Base-by-base conservation (phyloP, 1,140 invertebrate species). In the Orius laevigatus region DNA sequence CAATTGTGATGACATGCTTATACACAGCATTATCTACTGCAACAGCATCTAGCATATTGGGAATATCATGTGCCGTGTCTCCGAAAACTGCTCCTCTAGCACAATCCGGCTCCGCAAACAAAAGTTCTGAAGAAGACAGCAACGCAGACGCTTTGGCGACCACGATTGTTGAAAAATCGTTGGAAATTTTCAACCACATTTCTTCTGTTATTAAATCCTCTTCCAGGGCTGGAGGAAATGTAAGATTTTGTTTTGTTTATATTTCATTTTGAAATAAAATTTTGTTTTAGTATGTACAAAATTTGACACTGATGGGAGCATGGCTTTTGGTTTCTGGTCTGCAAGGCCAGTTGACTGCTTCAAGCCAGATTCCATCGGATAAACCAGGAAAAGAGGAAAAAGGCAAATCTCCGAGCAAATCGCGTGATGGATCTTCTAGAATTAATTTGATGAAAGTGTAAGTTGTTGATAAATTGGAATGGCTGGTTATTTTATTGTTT, bases 321-420 rank as follows among this genome's bases (percentile, higher is more conserved):
- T 93, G 88, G 88, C 69, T 91, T 18, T 62, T 92, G 11, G 71
- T 90, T 12, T 80, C 79, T 46, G 88, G 88, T 8, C 68, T 93
- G n/a, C 86, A 93, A 63, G 70, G 72, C 32, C 74, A 78, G 54
- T 58, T 79, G 16, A 67, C 69, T 3, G 66, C 70, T 1, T 74
- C 72, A 46, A 75, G 71, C 57, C 63, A 69, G 20, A 64, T 63
- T 39, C 58, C 64, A 8, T 56, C 63, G 25, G 72, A 73, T 52
- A 74, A 74, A 55, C 52, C 49, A 8, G 61, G 59, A n/a, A 73
- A 71, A 61, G 73, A 75, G 40, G 74, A 77, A 46, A 75, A 77
- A 54, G 72, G 72, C 19, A 72, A 76, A 57, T 75, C 74, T 34
- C 74, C 76, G 1, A 76, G 74, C 52, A 79, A 79, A 66, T 71